phyloP scores from a whole-genome alignment of 2,888 invertebrate species.

The Vanessa cardui region DNA sequence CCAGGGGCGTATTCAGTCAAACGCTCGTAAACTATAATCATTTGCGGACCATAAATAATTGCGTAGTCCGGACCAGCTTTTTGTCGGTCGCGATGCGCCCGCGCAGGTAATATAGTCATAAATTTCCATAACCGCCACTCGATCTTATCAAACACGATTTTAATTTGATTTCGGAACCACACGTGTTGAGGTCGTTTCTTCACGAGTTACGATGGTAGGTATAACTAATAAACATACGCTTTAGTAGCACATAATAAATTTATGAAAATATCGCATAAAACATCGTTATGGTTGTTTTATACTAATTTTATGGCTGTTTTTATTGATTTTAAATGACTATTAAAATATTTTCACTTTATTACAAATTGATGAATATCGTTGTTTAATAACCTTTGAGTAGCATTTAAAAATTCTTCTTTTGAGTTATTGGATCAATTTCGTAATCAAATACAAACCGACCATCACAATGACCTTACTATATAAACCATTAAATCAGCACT shows the following conservation, averaged over 20 bases:
- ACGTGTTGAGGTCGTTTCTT: slow-evolving; percentile 76
- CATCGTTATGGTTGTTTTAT: slow-evolving; percentile 39
- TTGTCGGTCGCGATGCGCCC: slow-evolving; percentile 74
- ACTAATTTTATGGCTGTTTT: slow-evolving; percentile 41
- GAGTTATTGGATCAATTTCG: no score
- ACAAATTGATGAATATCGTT: slow-evolving; percentile 6
- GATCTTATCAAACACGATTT: slow-evolving; percentile 83
- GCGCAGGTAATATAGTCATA: slow-evolving; percentile 83
- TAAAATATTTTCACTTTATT: slow-evolving; percentile 22
- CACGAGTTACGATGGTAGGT: slow-evolving; percentile 71
- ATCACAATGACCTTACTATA: not conserved
- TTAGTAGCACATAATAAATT: slow-evolving; percentile 52
- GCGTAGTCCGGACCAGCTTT: slow-evolving; percentile 73
- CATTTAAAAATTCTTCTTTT: no score
- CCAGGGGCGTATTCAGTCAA: slow-evolving; percentile 72
- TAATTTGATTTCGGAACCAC: slow-evolving; percentile 82
- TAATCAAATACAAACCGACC: no score
- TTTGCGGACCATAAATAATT: slow-evolving; percentile 81
- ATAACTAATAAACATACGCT: slow-evolving; percentile 45
- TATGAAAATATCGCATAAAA: slow-evolving; percentile 40
- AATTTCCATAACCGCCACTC: slow-evolving; percentile 83
- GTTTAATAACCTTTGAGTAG: not conserved
- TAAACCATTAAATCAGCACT: not conserved
- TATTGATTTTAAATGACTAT: slow-evolving; percentile 34
- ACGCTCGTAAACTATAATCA: slow-evolving; percentile 80